A percentile compares a stretch with the other conserved stretches of the same genome.
Conservation (phyloP, 2,797 vertebrate genomes). For the Sebastes oblongus region DNA sequence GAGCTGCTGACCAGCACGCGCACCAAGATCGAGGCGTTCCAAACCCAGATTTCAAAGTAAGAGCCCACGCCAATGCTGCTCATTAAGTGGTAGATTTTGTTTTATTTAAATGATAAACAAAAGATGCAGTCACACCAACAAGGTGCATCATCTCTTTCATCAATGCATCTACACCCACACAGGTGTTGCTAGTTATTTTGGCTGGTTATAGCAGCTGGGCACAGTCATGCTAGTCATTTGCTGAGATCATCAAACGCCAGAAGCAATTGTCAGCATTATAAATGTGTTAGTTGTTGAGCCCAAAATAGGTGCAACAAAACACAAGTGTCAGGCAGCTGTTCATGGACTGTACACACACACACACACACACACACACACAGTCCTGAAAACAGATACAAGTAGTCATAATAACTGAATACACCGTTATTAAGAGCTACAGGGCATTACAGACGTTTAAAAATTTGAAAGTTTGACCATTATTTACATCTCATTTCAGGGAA, state of each 20-base stretch:
- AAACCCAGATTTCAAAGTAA: constrained; percentile 92
- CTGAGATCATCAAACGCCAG: background rate
- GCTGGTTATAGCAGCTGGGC: background rate
- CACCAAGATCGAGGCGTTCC: constrained; percentile 89
- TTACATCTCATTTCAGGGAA: background rate
- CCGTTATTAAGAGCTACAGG: background rate
- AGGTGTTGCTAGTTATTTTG: background rate
- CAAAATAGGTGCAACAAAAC: background rate
- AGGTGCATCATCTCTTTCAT: background rate
- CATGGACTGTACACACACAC: background rate
- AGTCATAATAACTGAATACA: background rate
- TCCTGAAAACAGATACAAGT: background rate
- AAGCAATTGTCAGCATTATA: background rate
- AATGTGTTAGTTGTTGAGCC: background rate
- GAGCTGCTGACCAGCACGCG: constrained; percentile 89
- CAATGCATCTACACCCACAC: background rate
- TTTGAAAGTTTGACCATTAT: background rate
- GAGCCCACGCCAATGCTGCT: constrained; percentile 8
- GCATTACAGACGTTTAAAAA: background rate
- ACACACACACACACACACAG: background rate
- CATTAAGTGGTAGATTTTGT: background rate
- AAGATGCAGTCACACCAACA: background rate
- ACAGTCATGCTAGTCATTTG: background rate
- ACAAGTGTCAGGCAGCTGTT: background rate
- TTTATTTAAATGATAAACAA: background rate